phyloP scores from a whole-genome alignment of 1,140 invertebrate species.

The Zelostemma sp. region DNA sequence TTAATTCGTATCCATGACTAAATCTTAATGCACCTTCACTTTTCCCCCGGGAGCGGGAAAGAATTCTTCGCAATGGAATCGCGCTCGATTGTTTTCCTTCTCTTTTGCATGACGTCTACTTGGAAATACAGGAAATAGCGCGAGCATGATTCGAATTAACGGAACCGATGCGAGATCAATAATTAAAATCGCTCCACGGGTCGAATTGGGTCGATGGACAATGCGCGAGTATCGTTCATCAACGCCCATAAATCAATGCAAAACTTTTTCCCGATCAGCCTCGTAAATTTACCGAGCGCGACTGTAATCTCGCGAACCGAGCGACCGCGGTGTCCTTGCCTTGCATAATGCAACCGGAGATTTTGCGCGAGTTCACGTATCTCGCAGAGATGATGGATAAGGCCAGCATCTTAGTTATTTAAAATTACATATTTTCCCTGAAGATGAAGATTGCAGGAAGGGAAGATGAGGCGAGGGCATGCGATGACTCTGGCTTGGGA shows the following conservation, averaged over 20 bases:
- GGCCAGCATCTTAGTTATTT: constrained; percentile 5
- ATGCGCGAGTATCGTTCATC: not conserved
- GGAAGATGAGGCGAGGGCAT: not conserved
- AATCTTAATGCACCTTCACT: not conserved
- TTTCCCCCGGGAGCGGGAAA: not conserved
- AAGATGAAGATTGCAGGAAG: constrained; percentile 8
- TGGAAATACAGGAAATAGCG: too few relatives aligned
- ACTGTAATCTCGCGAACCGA: not conserved
- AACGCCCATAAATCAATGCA: not conserved
- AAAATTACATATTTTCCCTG: constrained; percentile 24
- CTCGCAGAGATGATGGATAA: constrained; percentile 6
- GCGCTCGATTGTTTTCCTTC: too few relatives aligned
- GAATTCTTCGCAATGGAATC: too few relatives aligned
- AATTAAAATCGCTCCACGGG: too few relatives aligned
- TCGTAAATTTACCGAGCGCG: not conserved
- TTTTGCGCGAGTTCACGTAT: constrained; percentile 13
- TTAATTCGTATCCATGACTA: not conserved
- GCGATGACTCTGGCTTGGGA: constrained; percentile 5
- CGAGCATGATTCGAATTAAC: too few relatives aligned
- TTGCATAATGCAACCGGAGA: not conserved
- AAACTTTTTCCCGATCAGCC: not conserved
- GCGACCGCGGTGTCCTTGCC: not conserved
- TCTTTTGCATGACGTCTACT: too few relatives aligned
- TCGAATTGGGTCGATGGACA: not conserved
- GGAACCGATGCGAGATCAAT: too few relatives aligned